Evolutionary conservation across 2,888 invertebrate genomes (phyloP), one percentile per base, ranked within the genome.

Genomic region (Trissolcus japonicus): DNA sequence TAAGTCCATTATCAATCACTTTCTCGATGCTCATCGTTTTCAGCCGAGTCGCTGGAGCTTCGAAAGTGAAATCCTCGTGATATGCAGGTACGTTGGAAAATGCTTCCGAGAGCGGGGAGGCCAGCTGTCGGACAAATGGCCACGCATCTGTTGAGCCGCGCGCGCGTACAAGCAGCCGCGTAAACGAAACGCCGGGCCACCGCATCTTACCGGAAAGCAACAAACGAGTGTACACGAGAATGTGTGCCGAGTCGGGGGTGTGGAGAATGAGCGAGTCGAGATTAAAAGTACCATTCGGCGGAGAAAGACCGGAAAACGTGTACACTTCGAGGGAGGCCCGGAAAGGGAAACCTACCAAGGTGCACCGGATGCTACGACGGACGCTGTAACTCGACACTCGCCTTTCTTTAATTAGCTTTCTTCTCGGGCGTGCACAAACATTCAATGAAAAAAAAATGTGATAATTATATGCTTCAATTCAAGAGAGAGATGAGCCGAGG

Each of bases 71-170:
- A 78, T 76, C 62, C 60, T 66, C 59, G 59, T 43, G 35, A 73
- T 67, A 9, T 51, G 69, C 71, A 71, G 76, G 79, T 78, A 76
- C 78, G 76, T 79, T 73, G 60, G 60, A 76, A 73, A 76, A 62
- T 62, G 51, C 55, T 51, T 46, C 25, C 17, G 29, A 54, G 78
- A 71, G 79, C 60, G 69, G 66, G 79, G 80, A 79, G 78, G 71
- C 85, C 87, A 87, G 88, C 88, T 88, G 87, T 86, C 81, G 81
- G 81, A 84, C 86, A 86, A 87, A 87, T 86, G 85, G 85, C 82
- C 80, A 84, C 84, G 86, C 88, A 88, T 87, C 87, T 87, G 87
- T 86, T 84, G 82, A 85, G 83, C 82, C 81, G 74, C 76, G 80
- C 79, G 73, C 73, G 50, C 53, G 54, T 75, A 35, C 35, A 35